These are phyloP conservation scores for Steatocranus sp. DNA, from an alignment of 2,797 vertebrate genomes.

Conservation along the genomic window DNA sequence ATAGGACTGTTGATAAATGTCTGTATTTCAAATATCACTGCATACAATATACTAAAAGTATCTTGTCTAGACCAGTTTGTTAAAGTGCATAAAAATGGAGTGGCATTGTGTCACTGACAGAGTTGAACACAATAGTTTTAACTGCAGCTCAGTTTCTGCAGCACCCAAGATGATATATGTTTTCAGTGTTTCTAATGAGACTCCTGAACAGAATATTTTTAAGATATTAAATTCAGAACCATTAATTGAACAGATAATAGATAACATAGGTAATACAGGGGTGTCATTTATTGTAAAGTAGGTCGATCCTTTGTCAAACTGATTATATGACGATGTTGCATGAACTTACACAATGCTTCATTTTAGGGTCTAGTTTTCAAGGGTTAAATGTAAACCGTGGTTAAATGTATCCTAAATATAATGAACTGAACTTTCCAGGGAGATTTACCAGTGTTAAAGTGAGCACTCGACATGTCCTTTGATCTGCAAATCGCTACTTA, in stretches of 20 bases:
- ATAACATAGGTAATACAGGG: background rate
- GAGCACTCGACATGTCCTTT: background rate
- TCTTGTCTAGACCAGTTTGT: background rate
- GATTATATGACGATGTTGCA: background rate
- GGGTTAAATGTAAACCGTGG: background rate
- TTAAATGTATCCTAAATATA: background rate
- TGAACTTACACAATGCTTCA: background rate
- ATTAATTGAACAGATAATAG: background rate
- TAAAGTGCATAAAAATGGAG: background rate
- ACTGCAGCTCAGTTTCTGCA: background rate
- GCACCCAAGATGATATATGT: background rate
- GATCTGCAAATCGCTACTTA: background rate
- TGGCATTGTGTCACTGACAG: background rate
- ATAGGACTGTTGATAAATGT: background rate
- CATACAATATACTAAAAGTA: background rate
- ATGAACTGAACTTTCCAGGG: background rate
- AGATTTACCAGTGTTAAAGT: accelerated
- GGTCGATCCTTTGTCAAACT: background rate
- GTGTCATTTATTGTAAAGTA: background rate
- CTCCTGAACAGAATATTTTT: background rate
- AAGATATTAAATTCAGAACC: background rate
- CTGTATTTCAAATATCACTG: background rate
- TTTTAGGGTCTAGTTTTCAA: background rate
- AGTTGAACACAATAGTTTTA: background rate
- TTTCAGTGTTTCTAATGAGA: background rate